Base-by-base conservation (phyloP, 2,113 vertebrate species). In the Hippolais icterina region DNA sequence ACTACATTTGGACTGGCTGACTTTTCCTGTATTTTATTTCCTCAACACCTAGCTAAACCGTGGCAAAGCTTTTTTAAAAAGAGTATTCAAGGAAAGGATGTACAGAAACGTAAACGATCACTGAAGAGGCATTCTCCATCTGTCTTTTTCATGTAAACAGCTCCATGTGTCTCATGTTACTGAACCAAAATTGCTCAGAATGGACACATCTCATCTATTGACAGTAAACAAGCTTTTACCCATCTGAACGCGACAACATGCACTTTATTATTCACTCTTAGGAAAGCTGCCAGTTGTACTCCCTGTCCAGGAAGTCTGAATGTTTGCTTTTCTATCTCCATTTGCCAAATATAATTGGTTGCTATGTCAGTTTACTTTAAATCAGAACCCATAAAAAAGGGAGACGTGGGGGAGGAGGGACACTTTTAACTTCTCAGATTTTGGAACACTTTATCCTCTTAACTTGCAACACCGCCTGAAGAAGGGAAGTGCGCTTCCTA, bases 331-430 rank as follows among this genome's bases (percentile, higher is more conserved):
- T 97, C 91, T 89, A 95, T 97, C 93, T 97, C 89, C 96, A 89
- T 97, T 96, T 97, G 98, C 98, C 96, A 98, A 98, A 97, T 95
- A 94, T 94, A 97, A 98, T 98, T 97, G 97, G 97, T 98, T 98
- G 97, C 96, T 96, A 97, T 94, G 96, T 97, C 96, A 96, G 96
- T 98, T 97, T 97, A 97, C 97, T 98, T 98, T 97, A 97, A 96
- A 98, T 98, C 97, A 96, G 94, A 94, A 60, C 64, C 82, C 88
- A 95, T 97, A 97, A 97, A 96, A 97, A 87, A 94, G 71, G 74
- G 29, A 83, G 29, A 88, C 84, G 83, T 71, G 93, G 94, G 86
- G 93, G 91, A 91, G 94, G 91, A 95, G 77, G 39, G 46, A 75
- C 7, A 1, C 76, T 92, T 97, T 97, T 76, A 97, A 96, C 84